phyloP scores from a whole-genome alignment of 2,113 vertebrate genomes.

The Amphiprion percula region DNA sequence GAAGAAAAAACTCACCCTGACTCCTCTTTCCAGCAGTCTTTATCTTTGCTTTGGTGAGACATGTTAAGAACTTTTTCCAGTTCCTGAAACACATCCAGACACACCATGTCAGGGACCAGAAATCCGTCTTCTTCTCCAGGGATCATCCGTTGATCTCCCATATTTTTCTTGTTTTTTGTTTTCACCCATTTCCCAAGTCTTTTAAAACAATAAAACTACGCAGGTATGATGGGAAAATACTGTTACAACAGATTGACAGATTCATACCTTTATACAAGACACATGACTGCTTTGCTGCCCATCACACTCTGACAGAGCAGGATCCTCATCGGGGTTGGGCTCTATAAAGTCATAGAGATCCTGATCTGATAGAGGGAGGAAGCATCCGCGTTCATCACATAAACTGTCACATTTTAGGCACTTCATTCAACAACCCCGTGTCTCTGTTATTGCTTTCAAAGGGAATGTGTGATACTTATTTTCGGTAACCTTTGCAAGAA shows the following conservation, averaged over 20 bases:
- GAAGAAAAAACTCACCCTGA: constrained; percentile 85
- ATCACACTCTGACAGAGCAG: constrained; percentile 89
- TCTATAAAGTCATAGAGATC: constrained; percentile 96
- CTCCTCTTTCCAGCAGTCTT: constrained; percentile 89
- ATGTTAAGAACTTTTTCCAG: constrained; percentile 90
- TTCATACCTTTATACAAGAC: constrained; percentile 91
- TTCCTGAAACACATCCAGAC: constrained; percentile 82
- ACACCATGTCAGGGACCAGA: not conserved
- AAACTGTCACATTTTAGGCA: constrained; percentile 69
- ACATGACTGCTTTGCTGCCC: constrained; percentile 86
- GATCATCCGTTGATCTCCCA: not conserved
- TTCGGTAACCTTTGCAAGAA: constrained; percentile 90
- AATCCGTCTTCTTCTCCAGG: not conserved
- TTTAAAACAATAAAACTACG: not conserved
- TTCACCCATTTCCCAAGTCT: not conserved
- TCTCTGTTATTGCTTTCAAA: constrained; percentile 72
- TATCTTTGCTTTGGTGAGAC: constrained; percentile 89
- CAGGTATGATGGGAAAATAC: too few relatives aligned
- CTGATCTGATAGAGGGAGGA: constrained; percentile 89
- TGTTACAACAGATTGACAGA: not conserved
- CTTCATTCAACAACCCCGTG: constrained; percentile 72
- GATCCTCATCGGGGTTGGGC: constrained; percentile 89
- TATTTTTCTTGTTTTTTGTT: not conserved
- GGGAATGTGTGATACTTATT: constrained; percentile 76
- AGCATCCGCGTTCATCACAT: constrained; percentile 78